A percentile compares a stretch with the other conserved stretches of the same genome.
Evolutionary conservation across 2,888 invertebrate genomes (phyloP).

Genomic region (Ferrisia virgata): DNA sequence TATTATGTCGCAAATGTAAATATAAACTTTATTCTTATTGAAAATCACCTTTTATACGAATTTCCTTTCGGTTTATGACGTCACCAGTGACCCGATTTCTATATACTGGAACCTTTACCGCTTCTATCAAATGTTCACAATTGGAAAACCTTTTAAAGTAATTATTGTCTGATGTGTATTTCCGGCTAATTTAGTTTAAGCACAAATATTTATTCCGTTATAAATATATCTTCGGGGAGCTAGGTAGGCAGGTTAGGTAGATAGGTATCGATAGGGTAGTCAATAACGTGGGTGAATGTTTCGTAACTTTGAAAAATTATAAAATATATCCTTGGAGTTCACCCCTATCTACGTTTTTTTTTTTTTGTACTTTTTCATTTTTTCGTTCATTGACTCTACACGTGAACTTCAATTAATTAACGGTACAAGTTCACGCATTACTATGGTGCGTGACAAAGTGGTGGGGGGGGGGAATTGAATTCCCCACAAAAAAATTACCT

Average conservation of each 20-base stretch:
- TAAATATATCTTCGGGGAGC: too few species aligned
- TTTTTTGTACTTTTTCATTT: too few species aligned
- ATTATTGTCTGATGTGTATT: slow-evolving; percentile 19
- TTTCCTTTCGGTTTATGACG: slow-evolving; percentile 26
- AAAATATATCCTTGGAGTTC: background rate
- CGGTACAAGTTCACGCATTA: background rate
- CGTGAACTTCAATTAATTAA: slow-evolving; percentile 7
- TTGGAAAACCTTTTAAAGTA: slow-evolving; percentile 1
- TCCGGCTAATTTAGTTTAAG: slow-evolving; percentile 8
- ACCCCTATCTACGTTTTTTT: background rate
- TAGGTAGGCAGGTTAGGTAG: too few species aligned
- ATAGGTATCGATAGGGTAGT: background rate
- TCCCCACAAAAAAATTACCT: too few species aligned
- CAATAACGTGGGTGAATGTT: background rate
- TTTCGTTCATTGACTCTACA: slow-evolving; percentile 6
- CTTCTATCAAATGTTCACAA: background rate
- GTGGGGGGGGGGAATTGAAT: too few species aligned
- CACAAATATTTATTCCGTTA: background rate
- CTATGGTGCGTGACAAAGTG: background rate
- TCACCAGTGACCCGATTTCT: slow-evolving; percentile 36
- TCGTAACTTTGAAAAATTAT: background rate
- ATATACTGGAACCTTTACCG: background rate
- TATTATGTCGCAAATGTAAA: background rate
- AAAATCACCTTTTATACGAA: slow-evolving; percentile 22
- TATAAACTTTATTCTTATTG: slow-evolving; percentile 10